Evolutionary conservation across 2,113 vertebrate species (phyloP), one percentile per base, ranked within the genome.

Genomic region (Cyprinus carpio): DNA sequence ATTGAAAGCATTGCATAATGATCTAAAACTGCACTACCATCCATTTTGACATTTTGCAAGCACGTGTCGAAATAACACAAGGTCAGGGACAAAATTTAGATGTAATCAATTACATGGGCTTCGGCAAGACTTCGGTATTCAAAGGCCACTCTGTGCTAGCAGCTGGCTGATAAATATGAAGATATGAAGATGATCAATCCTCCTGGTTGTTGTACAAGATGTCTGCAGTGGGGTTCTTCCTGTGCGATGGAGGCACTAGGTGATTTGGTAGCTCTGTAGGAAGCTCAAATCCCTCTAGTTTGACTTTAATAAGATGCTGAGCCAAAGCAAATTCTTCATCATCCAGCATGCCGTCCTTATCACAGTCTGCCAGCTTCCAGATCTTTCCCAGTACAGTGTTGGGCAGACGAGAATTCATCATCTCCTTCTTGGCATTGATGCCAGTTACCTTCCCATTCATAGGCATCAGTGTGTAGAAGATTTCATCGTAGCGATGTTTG

Each of bases 341-440:
- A 3, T 99, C 98, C 93, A 99, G 92, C 97, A 98, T 98, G 84
- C 98, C 98, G 11, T 99, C 98, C 0, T 88, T 92, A 90, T 99
- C 96, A 86, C 96, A 96, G 94, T 99, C 98, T 0, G 97, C 94
- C 90, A 99, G 94, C 90, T 98, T 99, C 97, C 98, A 99, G 94
- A 99, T 99, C 95, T 98, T 99, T 56, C 98, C 98, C 72, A 99
- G 93, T 67, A 99, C 97, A 0, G 96, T 97, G 87, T 98, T 99
- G 90, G 98, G 98, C 87, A 99, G 94, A 87, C 96, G 97, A 56
- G 98, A 99, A 92, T 94, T 97, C 92, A 98, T 96, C 97, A 99
- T 98, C 93, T 99, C 98, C 89, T 96, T 98, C 93, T 99, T 99
- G 87, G 98, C 97, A 0, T 95, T 99, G 93, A 96, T 95, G 0